Percentiles rank a stretch among this genome's conserved stretches.
Evolutionary conservation across 2,888 invertebrate genomes (phyloP).

Genomic region (Philereme transversata): DNA sequence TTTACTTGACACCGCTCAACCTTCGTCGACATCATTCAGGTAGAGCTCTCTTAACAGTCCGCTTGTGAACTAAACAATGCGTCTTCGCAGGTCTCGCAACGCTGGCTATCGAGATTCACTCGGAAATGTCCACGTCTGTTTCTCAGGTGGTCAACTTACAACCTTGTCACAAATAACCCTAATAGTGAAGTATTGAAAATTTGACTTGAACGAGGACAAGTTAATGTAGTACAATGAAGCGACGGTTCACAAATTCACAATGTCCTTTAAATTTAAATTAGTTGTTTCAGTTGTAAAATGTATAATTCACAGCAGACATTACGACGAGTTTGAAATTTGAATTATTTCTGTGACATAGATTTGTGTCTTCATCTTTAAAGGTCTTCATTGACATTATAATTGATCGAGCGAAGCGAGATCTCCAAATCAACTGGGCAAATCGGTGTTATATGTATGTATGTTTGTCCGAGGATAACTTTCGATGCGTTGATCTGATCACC

Average conservation of each 20-base stretch:
- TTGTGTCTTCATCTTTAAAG: conserved; percentile 13
- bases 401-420: too few relatives aligned
- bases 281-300: conserved; percentile 15
- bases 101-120: conserved; percentile 60
- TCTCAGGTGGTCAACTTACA: conserved; percentile 72
- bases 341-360: conserved; percentile 21
- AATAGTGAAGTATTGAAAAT: conserved; percentile 67
- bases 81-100: conserved; percentile 44
- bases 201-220: conserved; percentile 70
- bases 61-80: conserved; percentile 48
- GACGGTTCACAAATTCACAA: conserved; percentile 11
- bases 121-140: conserved; percentile 67
- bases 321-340: conserved; percentile 18
- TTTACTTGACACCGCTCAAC: conserved; percentile 79
- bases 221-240: conserved; percentile 63
- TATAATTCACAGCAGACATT: conserved; percentile 12
- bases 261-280: conserved; percentile 23
- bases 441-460: too few relatives aligned
- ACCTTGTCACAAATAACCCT: conserved; percentile 79
- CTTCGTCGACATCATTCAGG: conserved; percentile 59
- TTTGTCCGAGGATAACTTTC: too few relatives aligned
- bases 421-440: too few relatives aligned
- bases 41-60: conserved; percentile 50
- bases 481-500: too few relatives aligned
- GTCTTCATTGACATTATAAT: conserved; percentile 17